Evolutionary conservation across 2,797 vertebrate genomes (phyloP).

Genomic region (Gymnothorax javanicus): DNA sequence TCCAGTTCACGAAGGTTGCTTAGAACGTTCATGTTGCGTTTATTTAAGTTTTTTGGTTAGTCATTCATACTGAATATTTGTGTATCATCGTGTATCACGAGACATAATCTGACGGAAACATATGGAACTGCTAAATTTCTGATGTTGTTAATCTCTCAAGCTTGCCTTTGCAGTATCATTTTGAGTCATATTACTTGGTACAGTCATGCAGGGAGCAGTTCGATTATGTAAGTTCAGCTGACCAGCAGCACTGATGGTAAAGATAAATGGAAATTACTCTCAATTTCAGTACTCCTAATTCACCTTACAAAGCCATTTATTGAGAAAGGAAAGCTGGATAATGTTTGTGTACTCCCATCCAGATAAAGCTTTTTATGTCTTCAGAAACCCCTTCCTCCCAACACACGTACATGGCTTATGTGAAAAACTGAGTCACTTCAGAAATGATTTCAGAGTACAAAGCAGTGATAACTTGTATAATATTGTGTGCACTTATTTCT

Average conservation of each 20-base stretch:
- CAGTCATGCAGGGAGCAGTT: neutral
- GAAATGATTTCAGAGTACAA: neutral
- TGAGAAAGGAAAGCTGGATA: constrained; percentile 8
- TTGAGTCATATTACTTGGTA: constrained; percentile 12
- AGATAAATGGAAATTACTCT: neutral
- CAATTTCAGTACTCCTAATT: neutral
- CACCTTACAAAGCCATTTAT: too few relatives aligned
- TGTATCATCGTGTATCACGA: neutral
- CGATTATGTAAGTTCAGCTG: neutral
- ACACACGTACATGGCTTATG: neutral
- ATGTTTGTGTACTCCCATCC: neutral
- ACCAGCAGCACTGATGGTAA: neutral
- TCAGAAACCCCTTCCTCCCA: neutral
- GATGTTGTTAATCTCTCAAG: neutral
- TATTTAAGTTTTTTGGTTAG: too few relatives aligned
- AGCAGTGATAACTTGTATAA: too few relatives aligned
- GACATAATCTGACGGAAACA: neutral
- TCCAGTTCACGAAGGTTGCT: neutral
- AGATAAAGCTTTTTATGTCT: neutral
- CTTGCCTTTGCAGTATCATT: constrained; percentile 5
- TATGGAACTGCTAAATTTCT: neutral
- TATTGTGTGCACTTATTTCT: too few relatives aligned
- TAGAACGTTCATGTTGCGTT: too few relatives aligned
- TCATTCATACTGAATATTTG: neutral
- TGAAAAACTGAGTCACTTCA: neutral